Percentiles rank a stretch among this genome's conserved stretches.
Evolutionary conservation across 2,888 invertebrate genomes (phyloP).

Genomic region (Phortica okadai): DNA sequence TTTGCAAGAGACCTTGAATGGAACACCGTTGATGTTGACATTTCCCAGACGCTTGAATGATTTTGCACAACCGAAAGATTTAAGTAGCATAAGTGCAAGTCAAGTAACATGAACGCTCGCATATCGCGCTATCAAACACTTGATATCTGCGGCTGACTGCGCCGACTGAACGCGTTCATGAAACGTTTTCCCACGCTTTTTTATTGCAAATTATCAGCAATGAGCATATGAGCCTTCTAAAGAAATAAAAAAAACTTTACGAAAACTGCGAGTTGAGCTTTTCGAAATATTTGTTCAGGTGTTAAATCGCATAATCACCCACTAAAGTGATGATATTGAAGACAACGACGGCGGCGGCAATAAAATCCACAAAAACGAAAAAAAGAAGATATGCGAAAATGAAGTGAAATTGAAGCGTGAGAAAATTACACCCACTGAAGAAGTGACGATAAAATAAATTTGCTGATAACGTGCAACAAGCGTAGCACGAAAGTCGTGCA

Average conservation of each 20-base stretch:
- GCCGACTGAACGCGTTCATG: slow-evolving; percentile 11
- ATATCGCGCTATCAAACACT: slow-evolving; percentile 55
- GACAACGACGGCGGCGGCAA: slow-evolving; percentile 44
- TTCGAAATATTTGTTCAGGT: slow-evolving; percentile 69
- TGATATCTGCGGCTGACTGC: slow-evolving; percentile 47
- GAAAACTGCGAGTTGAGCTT: slow-evolving; percentile 33
- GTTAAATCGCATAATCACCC: slow-evolving; percentile 61
- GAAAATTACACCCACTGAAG: slow-evolving; percentile 67
- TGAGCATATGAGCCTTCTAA: slow-evolving; percentile 8
- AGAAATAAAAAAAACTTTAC: neutral
- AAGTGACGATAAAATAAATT: neutral
- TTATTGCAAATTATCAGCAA: slow-evolving; percentile 41
- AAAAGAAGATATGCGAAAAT: slow-evolving; percentile 61
- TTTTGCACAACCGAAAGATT: slow-evolving; percentile 44
- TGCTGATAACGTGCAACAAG: neutral
- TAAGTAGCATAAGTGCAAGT: slow-evolving; percentile 42
- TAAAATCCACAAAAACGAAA: slow-evolving; percentile 45
- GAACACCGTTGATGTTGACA: slow-evolving; percentile 51
- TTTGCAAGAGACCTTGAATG: slow-evolving; percentile 40
- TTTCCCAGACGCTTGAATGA: slow-evolving; percentile 54
- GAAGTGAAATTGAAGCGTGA: slow-evolving; percentile 68
- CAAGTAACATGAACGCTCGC: neutral
- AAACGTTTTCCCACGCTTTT: slow-evolving; percentile 64
- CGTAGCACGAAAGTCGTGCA: neutral
- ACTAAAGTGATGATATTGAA: slow-evolving; percentile 58